Conservation (phyloP, 2,888 invertebrate species). For the Phytoseiulus persimilis region DNA sequence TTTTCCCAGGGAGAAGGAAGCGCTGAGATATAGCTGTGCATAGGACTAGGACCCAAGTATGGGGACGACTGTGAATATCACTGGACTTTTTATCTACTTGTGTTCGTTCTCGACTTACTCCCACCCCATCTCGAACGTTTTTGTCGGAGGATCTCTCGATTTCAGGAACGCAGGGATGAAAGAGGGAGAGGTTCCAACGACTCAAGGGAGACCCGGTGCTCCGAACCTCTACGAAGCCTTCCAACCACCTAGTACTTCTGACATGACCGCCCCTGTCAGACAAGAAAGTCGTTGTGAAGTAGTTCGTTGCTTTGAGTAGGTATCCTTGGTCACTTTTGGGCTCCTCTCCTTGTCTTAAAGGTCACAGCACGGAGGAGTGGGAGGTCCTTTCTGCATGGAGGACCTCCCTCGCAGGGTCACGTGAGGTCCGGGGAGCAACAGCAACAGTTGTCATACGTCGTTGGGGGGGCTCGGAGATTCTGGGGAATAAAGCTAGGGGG, state of each 20-base stretch:
- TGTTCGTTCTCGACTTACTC: no score
- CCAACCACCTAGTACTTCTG: no score
- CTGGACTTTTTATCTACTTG: no score
- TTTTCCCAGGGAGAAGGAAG: no score
- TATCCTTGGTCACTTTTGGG: not conserved
- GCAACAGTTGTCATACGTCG: slow-evolving; percentile 38
- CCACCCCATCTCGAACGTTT: no score
- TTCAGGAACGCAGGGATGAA: no score
- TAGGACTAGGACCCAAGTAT: no score
- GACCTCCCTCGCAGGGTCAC: slow-evolving; percentile 28
- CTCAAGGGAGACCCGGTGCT: not conserved
- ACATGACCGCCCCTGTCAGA: no score
- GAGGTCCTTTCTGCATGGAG: slow-evolving; percentile 13
- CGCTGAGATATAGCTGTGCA: no score
- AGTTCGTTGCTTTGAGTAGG: not conserved
- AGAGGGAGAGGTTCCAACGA: not conserved
- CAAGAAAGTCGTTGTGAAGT: not conserved
- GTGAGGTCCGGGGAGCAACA: slow-evolving; percentile 17
- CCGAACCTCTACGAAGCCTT: no score
- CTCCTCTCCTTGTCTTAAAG: not conserved
- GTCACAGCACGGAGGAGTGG: slow-evolving; percentile 12
- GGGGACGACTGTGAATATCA: no score
- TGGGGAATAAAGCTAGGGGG: slow-evolving; percentile 36
- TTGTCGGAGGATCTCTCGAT: no score
- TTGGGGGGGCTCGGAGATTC: not conserved